phyloP scores from a whole-genome alignment of 2,797 vertebrate genomes.

The Clamator glandarius region DNA sequence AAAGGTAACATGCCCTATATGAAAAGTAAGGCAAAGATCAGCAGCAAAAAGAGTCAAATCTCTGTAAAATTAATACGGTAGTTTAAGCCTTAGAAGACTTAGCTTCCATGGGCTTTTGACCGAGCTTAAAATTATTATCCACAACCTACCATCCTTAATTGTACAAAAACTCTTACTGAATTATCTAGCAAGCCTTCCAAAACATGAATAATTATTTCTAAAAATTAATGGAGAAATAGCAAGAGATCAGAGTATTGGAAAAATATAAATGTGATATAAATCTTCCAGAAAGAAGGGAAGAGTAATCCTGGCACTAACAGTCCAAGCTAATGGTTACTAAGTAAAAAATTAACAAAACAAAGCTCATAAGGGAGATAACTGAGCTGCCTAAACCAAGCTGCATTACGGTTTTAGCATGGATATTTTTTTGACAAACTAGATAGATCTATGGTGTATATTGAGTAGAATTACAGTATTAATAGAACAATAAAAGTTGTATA shows the following conservation, averaged over 20 bases:
- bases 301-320: background rate
- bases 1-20: background rate
- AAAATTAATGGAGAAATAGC: slow-evolving; percentile 24
- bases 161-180: slow-evolving; percentile 24
- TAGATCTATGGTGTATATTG: slow-evolving; percentile 21
- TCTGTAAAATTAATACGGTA: slow-evolving; percentile 30
- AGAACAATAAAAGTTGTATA: slow-evolving; percentile 56
- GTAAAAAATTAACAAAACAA: slow-evolving; percentile 48
- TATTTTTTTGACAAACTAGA: slow-evolving; percentile 54
- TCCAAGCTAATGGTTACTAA: slow-evolving; percentile 26
- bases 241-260: slow-evolving; percentile 17
- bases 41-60: background rate
- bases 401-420: background rate
- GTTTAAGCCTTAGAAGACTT: slow-evolving; percentile 57
- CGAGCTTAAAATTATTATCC: slow-evolving; percentile 64
- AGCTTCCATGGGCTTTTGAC: slow-evolving; percentile 44
- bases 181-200: slow-evolving; percentile 46
- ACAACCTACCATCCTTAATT: background rate
- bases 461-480: slow-evolving; percentile 37
- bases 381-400: slow-evolving; percentile 51
- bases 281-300: slow-evolving; percentile 10
- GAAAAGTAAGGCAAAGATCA: slow-evolving; percentile 31
- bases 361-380: slow-evolving; percentile 25
- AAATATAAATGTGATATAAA: background rate
- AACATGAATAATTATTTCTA: slow-evolving; percentile 45